phyloP scores from a whole-genome alignment of 2,888 invertebrate species.

The Hirtodrosophila alboralis region DNA sequence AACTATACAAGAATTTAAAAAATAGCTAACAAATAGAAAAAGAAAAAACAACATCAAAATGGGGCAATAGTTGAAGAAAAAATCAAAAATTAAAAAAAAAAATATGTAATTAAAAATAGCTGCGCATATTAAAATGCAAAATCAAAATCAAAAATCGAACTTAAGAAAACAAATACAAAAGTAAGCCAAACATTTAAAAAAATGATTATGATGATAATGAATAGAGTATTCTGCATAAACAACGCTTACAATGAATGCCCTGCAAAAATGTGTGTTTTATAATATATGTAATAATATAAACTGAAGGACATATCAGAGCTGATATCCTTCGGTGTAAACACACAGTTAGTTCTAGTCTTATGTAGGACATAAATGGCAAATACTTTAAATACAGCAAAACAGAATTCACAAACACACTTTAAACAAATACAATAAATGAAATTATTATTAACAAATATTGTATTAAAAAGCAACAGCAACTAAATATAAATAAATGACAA shows the following conservation, averaged over 20 bases:
- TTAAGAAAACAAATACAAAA: conserved; percentile 43
- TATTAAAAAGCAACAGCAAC: conserved; percentile 51
- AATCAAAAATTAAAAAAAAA: neutral
- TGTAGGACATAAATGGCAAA: conserved; percentile 30
- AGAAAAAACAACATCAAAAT: too few relatives aligned
- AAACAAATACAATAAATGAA: conserved; percentile 48
- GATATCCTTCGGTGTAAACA: neutral
- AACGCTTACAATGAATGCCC: conserved; percentile 38
- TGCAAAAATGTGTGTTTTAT: conserved; percentile 10
- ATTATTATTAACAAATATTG: conserved; percentile 54
- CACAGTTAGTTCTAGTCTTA: conserved; percentile 34
- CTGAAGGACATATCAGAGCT: conserved; percentile 14
- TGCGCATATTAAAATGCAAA: conserved; percentile 37
- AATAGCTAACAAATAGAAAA: neutral
- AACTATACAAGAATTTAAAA: conserved; percentile 1
- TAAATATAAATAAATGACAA: conserved; percentile 48
- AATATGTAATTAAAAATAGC: conserved; percentile 26
- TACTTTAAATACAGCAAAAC: too few relatives aligned
- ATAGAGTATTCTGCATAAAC: conserved; percentile 13
- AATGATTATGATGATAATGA: neutral
- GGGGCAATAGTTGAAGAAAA: neutral
- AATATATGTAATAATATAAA: neutral
- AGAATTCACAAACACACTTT: conserved; percentile 24
- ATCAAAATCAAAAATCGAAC: conserved; percentile 50
- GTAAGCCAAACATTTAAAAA: conserved; percentile 1